Conservation (phyloP, 1,140 invertebrate genomes). For the Olivierus martensii region DNA sequence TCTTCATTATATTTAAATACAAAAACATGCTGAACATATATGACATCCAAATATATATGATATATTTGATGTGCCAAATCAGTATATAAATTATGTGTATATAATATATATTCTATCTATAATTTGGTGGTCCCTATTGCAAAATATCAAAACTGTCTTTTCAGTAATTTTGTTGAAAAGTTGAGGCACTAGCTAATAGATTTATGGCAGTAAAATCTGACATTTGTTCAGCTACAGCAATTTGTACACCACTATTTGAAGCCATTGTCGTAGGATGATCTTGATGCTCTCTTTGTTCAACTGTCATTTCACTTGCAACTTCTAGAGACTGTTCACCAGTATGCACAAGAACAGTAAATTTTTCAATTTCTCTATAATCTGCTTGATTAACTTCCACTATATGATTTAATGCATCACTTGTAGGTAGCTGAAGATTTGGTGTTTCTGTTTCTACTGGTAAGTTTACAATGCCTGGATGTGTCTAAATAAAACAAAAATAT, state of each 20-base stretch:
- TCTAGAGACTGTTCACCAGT: slow-evolving; percentile 8
- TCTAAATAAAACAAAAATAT: neutral
- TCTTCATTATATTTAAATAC: no score
- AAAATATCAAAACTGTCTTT: neutral
- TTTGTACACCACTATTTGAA: neutral
- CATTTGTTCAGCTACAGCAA: slow-evolving; percentile 10
- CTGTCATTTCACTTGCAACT: slow-evolving; percentile 1
- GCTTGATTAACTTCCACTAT: slow-evolving; percentile 3
- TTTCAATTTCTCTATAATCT: neutral
- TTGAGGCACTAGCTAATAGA: slow-evolving; percentile 15
- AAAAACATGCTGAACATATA: no score
- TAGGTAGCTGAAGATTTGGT: neutral
- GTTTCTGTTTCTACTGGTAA: neutral
- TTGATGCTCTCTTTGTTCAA: slow-evolving; percentile 1
- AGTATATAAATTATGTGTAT: no score
- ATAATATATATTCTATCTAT: no score
- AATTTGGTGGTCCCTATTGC: no score
- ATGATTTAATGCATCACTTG: neutral
- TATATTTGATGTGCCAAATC: no score
- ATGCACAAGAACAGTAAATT: slow-evolving; percentile 14
- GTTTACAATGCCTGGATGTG: neutral
- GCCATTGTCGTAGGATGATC: slow-evolving; percentile 1
- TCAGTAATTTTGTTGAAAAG: slow-evolving; percentile 14
- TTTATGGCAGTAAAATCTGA: slow-evolving; percentile 19
- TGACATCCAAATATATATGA: no score